Conservation (phyloP, 2,888 invertebrate species). For the Amiota communis region DNA sequence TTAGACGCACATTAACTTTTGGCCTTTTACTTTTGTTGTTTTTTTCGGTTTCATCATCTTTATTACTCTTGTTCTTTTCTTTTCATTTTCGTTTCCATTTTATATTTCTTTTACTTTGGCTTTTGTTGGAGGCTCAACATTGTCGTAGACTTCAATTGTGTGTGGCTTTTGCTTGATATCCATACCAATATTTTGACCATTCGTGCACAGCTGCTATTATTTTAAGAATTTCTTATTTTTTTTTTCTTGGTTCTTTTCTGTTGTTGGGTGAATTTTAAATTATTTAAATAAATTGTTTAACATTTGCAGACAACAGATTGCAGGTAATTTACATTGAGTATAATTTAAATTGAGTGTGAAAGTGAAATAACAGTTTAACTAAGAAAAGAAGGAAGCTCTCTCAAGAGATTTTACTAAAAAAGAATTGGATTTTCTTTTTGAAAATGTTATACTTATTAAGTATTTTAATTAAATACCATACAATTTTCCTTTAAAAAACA, state of each 20-base stretch:
- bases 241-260: conserved; percentile 25
- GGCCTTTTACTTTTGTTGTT: conserved; percentile 40
- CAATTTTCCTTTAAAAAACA: not conserved
- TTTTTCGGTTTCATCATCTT: not conserved
- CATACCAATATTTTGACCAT: not conserved
- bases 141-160: conserved; percentile 12
- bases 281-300: conserved; percentile 63
- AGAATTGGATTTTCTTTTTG: too few relatives aligned
- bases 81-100: conserved; percentile 37
- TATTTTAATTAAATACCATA: too few relatives aligned
- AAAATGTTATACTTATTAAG: too few relatives aligned
- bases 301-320: conserved; percentile 53
- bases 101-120: conserved; percentile 54
- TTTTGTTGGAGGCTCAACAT: conserved; percentile 26
- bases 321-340: conserved; percentile 60
- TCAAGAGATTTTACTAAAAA: not conserved
- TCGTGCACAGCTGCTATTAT: conserved; percentile 57
- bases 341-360: conserved; percentile 46
- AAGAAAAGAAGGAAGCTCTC: not conserved
- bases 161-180: not conserved
- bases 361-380: conserved; percentile 15
- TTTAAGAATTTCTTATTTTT: conserved; percentile 34
- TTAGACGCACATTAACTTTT: conserved; percentile 64
- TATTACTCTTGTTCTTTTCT: not conserved
- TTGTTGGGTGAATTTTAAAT: conserved; percentile 46